Conservation (phyloP, 92 coral and sea anemone species). For the Isaurus tuberculatus region DNA sequence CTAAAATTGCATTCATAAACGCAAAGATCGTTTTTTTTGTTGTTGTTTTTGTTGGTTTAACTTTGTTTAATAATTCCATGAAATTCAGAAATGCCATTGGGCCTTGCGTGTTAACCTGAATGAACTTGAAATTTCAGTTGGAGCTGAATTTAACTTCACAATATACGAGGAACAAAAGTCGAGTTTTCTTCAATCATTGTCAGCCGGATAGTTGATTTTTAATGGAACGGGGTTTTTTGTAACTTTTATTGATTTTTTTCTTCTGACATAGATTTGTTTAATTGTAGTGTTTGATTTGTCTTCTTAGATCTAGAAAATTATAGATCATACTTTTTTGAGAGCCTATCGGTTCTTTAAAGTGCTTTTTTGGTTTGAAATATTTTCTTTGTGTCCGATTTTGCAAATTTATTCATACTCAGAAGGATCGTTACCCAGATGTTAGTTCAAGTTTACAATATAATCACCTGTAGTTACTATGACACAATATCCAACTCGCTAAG, state of each 20-base stretch:
- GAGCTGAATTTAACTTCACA: too few species aligned
- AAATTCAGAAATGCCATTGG: too few species aligned
- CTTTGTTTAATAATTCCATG: too few species aligned
- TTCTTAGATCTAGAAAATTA: not conserved
- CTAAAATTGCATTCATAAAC: too few species aligned
- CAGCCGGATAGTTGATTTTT: too few species aligned
- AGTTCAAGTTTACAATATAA: not conserved
- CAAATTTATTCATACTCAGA: not conserved
- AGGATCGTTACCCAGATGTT: not conserved
- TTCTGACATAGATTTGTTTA: not conserved
- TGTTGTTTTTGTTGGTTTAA: too few species aligned
- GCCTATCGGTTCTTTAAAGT: not conserved
- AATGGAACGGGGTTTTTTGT: too few species aligned
- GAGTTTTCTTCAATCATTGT: too few species aligned
- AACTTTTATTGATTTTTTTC: not conserved
- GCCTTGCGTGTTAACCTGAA: too few species aligned
- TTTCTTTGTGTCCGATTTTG: not conserved
- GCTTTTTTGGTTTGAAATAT: not conserved
- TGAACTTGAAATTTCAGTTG: too few species aligned
- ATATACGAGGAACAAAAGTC: too few species aligned
- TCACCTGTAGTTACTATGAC: not conserved
- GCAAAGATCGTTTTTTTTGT: too few species aligned
- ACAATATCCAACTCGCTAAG: not conserved
- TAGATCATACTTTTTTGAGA: not conserved
- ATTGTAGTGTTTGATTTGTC: not conserved